Conservation (phyloP, 2,888 invertebrate genomes). For the Carcina quercana region DNA sequence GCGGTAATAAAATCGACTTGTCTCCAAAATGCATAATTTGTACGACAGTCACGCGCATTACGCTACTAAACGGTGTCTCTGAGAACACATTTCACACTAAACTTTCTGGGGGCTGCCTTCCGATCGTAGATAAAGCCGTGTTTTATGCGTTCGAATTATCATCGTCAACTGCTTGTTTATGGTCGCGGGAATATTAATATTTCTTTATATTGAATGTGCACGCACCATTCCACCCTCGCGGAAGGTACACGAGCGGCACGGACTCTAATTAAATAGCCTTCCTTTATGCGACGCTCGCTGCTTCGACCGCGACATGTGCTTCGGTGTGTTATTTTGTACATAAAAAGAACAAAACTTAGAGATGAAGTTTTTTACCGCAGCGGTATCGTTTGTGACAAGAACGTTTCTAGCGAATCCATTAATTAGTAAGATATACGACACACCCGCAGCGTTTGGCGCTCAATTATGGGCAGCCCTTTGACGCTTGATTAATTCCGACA, state of each 20-base stretch:
- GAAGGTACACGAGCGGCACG: slow-evolving; percentile 1
- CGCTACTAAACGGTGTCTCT: slow-evolving; percentile 71
- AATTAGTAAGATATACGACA: slow-evolving; percentile 70
- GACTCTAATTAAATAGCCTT: slow-evolving; percentile 17
- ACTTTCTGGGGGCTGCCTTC: slow-evolving; percentile 53
- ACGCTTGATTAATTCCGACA: slow-evolving; percentile 71
- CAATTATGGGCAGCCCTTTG: slow-evolving; percentile 64
- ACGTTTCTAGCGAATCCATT: slow-evolving; percentile 66
- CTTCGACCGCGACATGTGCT: slow-evolving; percentile 13
- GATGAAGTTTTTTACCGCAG: slow-evolving; percentile 31
- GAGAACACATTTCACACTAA: slow-evolving; percentile 72
- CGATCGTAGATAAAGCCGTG: slow-evolving; percentile 67
- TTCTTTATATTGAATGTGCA: slow-evolving; percentile 57
- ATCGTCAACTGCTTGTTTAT: slow-evolving; percentile 65
- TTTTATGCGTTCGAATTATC: slow-evolving; percentile 69
- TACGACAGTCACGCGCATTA: slow-evolving; percentile 69
- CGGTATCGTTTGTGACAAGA: slow-evolving; percentile 63
- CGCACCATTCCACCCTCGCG: slow-evolving; percentile 33
- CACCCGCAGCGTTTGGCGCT: slow-evolving; percentile 55
- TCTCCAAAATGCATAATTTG: slow-evolving; percentile 71
- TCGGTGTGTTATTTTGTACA: slow-evolving; percentile 8
- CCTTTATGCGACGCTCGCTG: slow-evolving; percentile 15
- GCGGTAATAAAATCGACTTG: slow-evolving; percentile 68
- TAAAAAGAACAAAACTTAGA: slow-evolving; percentile 7
- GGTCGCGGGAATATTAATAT: slow-evolving; percentile 60